Evolutionary conservation across 2,113 vertebrate genomes (phyloP).

Genomic region (Mormyrus iriodes): DNA sequence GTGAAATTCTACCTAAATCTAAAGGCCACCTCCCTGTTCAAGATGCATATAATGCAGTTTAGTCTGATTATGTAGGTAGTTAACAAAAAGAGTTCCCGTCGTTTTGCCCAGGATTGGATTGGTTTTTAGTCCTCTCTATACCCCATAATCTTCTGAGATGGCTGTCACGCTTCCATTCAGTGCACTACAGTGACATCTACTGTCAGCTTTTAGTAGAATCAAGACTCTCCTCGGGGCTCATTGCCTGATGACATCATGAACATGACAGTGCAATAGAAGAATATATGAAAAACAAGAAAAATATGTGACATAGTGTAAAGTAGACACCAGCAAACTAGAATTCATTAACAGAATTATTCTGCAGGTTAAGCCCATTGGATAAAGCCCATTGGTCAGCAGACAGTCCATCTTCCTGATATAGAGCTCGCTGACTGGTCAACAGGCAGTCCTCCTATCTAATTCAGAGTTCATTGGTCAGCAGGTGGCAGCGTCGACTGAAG

Average conservation of each 20-base stretch:
- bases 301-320: neutral
- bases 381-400: neutral
- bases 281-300: neutral
- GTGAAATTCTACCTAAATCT: neutral
- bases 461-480: constrained; percentile 30
- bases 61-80: neutral
- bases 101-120: neutral
- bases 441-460: neutral
- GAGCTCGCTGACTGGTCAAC: neutral
- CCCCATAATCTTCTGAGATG: neutral
- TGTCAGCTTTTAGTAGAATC: neutral
- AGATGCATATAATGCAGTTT: neutral
- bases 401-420: neutral
- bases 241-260: neutral
- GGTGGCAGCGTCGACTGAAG: constrained; percentile 68
- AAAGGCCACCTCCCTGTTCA: neutral
- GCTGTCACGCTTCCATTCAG: neutral
- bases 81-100: neutral
- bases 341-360: neutral
- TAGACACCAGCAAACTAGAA: neutral
- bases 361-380: neutral
- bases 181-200: neutral
- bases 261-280: neutral
- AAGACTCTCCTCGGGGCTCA: neutral
- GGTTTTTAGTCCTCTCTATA: neutral